Evolutionary conservation across 2,888 invertebrate species (phyloP).

Genomic region (Philereme transversata): DNA sequence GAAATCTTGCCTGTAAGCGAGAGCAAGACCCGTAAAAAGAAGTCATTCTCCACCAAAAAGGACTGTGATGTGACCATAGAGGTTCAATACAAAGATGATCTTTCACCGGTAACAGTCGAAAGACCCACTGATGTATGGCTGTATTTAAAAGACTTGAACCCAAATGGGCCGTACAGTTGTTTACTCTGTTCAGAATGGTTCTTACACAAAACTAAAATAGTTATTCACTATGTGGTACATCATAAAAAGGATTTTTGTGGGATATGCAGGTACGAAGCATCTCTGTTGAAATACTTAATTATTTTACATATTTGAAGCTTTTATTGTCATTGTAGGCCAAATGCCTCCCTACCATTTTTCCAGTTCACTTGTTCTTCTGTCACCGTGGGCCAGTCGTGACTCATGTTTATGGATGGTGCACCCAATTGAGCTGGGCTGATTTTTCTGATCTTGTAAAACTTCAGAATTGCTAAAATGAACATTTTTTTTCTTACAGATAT

Average conservation of each 20-base stretch:
- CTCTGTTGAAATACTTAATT: not conserved
- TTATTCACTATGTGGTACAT: conserved; percentile 78
- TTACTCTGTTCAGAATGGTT: conserved; percentile 78
- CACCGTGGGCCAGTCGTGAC: too few relatives aligned
- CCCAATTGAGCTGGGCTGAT: too few relatives aligned
- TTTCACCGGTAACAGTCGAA: conserved; percentile 50
- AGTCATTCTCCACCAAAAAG: conserved; percentile 37
- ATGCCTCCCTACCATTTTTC: too few relatives aligned
- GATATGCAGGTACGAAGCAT: conserved; percentile 66
- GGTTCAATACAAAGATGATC: conserved; percentile 33
- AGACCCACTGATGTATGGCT: conserved; percentile 77
- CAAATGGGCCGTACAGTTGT: conserved; percentile 75
- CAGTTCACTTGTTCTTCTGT: too few relatives aligned
- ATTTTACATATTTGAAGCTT: not conserved
- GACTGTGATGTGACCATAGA: conserved; percentile 46
- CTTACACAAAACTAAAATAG: conserved; percentile 72
- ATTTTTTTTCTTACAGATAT: too few relatives aligned
- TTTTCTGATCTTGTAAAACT: too few relatives aligned
- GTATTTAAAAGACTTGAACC: conserved; percentile 76
- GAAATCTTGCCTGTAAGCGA: conserved; percentile 35
- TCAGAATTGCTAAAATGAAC: too few relatives aligned
- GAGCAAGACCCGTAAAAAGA: conserved; percentile 48
- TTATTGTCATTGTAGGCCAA: too few relatives aligned
- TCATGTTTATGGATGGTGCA: too few relatives aligned
- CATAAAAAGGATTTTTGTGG: conserved; percentile 80